A percentile compares a stretch with the other conserved stretches of the same genome.
phyloP scores from a whole-genome alignment of 2,113 vertebrate genomes.

The Melanostigma gelatinosum region DNA sequence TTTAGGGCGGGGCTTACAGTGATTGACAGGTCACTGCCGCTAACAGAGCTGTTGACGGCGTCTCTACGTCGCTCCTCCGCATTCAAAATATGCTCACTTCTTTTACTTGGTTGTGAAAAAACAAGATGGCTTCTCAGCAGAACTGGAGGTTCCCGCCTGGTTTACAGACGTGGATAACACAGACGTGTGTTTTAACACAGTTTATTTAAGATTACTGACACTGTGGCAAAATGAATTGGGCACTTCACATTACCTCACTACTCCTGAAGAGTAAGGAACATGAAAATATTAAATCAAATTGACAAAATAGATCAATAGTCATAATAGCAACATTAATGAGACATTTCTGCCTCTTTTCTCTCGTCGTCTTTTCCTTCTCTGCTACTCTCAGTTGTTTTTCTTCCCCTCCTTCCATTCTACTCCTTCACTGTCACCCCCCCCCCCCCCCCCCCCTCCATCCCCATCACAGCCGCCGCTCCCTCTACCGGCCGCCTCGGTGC shows the following conservation, averaged over 20 bases:
- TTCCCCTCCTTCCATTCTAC: neutral
- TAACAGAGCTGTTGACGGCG: no score
- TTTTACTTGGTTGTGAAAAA: no score
- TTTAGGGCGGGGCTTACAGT: no score
- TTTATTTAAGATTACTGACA: neutral
- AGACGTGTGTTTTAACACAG: neutral
- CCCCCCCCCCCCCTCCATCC: conserved; percentile 3
- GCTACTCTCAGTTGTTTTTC: neutral
- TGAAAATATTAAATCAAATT: neutral
- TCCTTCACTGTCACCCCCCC: neutral
- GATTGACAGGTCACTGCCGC: no score
- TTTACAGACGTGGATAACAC: no score
- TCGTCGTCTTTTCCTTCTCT: neutral
- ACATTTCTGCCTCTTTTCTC: neutral
- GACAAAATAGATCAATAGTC: neutral
- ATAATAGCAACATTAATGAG: neutral
- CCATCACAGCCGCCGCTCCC: conserved; percentile 50
- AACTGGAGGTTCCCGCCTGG: no score
- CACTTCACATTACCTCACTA: neutral
- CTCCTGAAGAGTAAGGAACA: neutral
- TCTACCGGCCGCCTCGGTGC: conserved; percentile 45
- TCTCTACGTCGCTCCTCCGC: no score
- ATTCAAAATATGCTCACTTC: no score
- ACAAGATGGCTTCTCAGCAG: no score
- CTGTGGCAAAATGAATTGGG: neutral